Evolutionary conservation across 2,888 invertebrate species (phyloP), one percentile per base, ranked within the genome.

Genomic region (Ennomos erosarius): DNA sequence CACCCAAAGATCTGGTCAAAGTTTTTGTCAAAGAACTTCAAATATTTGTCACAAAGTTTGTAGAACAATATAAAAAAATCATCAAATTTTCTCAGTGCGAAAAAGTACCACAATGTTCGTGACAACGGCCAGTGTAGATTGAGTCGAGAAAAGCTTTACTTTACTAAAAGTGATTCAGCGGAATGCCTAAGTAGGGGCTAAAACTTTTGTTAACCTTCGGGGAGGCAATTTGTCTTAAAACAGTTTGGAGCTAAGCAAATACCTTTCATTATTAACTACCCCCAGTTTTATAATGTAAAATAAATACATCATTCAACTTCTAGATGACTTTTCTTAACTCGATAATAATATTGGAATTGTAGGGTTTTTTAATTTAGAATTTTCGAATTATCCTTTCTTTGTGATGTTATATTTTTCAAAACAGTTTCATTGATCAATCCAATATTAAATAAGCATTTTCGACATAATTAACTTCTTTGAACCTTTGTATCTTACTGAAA

Each of bases 81-180:
- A 26, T 26, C 26, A 26, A 6, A 26, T 26, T 26, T 26, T 26
- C 5, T 26, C 26, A 1, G 26, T 26, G 26, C 26, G 26, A 26
- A 26, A 26, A 1, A 26, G 6, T 26, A 1, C 6, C 26, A 26
- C 26, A 26, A 4, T 26, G 6, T 26, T 26, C 26, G 26, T 26
- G 26, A 6, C 26, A 26, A 26, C 26, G 26, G 26, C 4, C 26
- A 13, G 16, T 42, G 42, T 10, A 10, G 45, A 35, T 35, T 45
- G 34, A 12, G 45, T 45, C n/a, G 13, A 37, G 37, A 16, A 33
- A 38, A 16, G 26, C 26, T 26, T 13, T n/a, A 45, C 11, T 45
- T 45, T 45, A 16, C 16, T 37, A 37, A 57, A 50, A 57, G 51
- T 57, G 57, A 57, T 51, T 57, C 51, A 57, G 57, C 57, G 11